phyloP scores from a whole-genome alignment of 2,113 vertebrate genomes.

The Phrynosoma blainvillii region DNA sequence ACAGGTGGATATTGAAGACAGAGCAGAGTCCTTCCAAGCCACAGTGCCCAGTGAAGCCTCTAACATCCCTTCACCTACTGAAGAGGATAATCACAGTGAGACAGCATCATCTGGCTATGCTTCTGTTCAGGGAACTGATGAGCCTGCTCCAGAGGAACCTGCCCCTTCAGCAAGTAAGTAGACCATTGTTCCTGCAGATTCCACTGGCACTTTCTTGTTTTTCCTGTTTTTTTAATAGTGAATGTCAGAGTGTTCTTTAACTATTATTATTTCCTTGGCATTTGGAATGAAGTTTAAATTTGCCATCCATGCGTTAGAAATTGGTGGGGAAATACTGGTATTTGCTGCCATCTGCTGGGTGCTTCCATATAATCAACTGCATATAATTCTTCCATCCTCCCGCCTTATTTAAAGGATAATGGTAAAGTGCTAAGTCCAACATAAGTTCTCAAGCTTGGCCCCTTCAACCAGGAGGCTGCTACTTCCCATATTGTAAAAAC shows the following conservation, averaged over 20 bases:
- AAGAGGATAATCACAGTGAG: conserved; percentile 80
- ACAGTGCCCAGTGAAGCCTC: conserved; percentile 64
- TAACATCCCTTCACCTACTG: conserved; percentile 59
- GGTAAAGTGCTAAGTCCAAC: not conserved
- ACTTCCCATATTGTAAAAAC: not conserved
- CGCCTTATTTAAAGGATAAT: not conserved
- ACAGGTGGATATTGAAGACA: conserved; percentile 75
- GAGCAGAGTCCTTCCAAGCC: conserved; percentile 64
- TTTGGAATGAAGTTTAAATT: too few species aligned
- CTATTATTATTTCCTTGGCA: not conserved
- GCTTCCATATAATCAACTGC: not conserved
- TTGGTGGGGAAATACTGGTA: not conserved
- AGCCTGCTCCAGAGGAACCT: conserved; percentile 70
- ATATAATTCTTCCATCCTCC: fast-evolving
- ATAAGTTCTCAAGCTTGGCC: not conserved
- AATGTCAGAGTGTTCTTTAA: not conserved
- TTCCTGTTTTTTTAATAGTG: not conserved
- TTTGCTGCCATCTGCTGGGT: conserved; percentile 56
- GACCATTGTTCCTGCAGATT: not conserved
- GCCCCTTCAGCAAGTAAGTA: conserved; percentile 71
- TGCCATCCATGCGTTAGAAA: not conserved
- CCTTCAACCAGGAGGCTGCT: not conserved
- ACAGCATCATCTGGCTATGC: conserved; percentile 85
- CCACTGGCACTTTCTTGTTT: not conserved
- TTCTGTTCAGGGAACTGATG: conserved; percentile 81